A percentile compares a stretch with the other conserved stretches of the same genome.
Conservation (phyloP, 2,888 invertebrate species). For the Cosmorhoe ocellata region DNA sequence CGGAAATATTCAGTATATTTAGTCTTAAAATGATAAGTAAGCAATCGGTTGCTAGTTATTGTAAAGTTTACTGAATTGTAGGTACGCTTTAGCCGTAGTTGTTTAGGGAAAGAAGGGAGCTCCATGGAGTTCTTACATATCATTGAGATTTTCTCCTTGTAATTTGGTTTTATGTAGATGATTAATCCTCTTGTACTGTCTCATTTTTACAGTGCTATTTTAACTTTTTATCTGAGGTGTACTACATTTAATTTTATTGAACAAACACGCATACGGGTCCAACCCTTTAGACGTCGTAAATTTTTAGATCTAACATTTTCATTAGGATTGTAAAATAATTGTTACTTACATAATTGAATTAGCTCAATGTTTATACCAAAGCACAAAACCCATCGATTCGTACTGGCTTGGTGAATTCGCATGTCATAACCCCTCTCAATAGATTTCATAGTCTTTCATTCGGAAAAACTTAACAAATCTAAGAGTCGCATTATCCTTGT, state of each 20-base stretch:
- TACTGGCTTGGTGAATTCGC: constrained; percentile 71
- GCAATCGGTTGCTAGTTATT: constrained; percentile 64
- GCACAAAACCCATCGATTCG: constrained; percentile 82
- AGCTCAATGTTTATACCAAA: constrained; percentile 83
- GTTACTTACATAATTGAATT: constrained; percentile 68
- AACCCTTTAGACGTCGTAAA: constrained; percentile 79
- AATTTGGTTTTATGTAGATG: constrained; percentile 59
- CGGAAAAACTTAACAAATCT: constrained; percentile 78
- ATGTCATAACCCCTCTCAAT: constrained; percentile 67
- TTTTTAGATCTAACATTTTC: constrained; percentile 76
- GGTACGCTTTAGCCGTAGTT: constrained; percentile 77
- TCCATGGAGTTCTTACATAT: constrained; percentile 80
- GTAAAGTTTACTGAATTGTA: constrained; percentile 66
- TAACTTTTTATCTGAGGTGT: constrained; percentile 52
- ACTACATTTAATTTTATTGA: constrained; percentile 60
- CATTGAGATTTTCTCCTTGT: constrained; percentile 80
- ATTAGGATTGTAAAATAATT: constrained; percentile 76
- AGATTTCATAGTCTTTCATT: constrained; percentile 81
- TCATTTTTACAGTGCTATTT: constrained; percentile 65
- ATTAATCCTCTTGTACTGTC: constrained; percentile 54
- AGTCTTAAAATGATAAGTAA: constrained; percentile 31
- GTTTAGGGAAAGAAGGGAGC: constrained; percentile 71
- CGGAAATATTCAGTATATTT: constrained; percentile 28
- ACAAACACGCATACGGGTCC: constrained; percentile 80
- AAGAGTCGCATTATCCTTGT: constrained; percentile 52